Evolutionary conservation across 1,140 invertebrate genomes (phyloP), one percentile per base, ranked within the genome.

Genomic region (Stegodyphus dumicola): DNA sequence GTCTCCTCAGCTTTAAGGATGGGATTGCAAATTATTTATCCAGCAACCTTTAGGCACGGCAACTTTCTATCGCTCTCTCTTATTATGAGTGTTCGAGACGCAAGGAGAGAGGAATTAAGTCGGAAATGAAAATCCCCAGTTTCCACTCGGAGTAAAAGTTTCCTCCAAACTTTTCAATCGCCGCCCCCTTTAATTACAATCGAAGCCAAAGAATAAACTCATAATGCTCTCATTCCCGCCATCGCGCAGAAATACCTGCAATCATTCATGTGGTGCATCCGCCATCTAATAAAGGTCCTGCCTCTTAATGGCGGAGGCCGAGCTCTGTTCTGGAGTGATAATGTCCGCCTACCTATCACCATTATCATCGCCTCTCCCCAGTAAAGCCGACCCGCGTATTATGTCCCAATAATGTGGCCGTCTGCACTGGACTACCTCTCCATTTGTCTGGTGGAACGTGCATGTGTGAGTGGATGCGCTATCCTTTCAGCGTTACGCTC

Each of bases 301-400:
- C 54, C 17, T 67, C 60, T 83, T 83, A 83, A 83, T 83, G 80
- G 78, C 65, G 10, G 65, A 60, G 56, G 56, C 52, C 33, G 64
- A 33, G 51, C 69, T 75, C 70, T 83, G 80, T 83, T 83, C 64
- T 83, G 69, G 80, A 69, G 81, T 85, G 81, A 85, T 85, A 85
- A 85, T 85, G 81, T 76, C 73, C 65, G 64, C 81, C 73, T 77
- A 77, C 81, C 81, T 85, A 85, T 85, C 81, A 85, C 81, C 81
- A 85, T 85, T 85, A 85, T 85, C 64, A 76, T 76, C 60, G 73
- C 81, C 73, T 64, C 70, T 56, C 80, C 56, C 54, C 65, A 70
- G 67, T 51, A 69, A 69, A 67, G 65, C 65, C 65, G 65, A 65
- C 77, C 77, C 49, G 77, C 65, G 77, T 70, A 79, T 79, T 79